These are phyloP conservation scores for Lepidurus couesii DNA, from an alignment of 1,140 invertebrate genomes.

Conservation along the genomic window DNA sequence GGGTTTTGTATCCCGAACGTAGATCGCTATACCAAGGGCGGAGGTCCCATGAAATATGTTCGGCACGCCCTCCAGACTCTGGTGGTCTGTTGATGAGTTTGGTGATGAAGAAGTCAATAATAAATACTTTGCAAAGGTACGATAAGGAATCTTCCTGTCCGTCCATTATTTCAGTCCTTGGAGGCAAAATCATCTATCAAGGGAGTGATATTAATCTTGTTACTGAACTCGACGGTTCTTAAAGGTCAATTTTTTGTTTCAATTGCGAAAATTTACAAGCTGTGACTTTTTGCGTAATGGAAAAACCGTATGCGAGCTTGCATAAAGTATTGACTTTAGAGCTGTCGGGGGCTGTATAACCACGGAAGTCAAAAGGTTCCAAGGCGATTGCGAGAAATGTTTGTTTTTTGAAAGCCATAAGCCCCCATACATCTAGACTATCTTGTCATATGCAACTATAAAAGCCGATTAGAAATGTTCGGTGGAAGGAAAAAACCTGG, in stretches of 20 bases:
- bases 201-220: background rate
- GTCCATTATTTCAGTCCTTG: background rate
- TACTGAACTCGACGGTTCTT: background rate
- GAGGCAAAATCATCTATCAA: background rate
- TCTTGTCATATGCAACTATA: conserved; percentile 8
- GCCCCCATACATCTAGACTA: conserved; percentile 6
- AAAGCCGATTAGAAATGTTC: background rate
- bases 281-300: background rate
- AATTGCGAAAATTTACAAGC: background rate
- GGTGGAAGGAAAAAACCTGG: background rate
- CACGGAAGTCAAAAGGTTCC: background rate
- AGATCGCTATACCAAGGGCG: background rate
- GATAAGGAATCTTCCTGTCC: background rate
- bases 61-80: background rate
- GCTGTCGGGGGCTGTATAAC: background rate
- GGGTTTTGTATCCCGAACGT: background rate
- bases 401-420: conserved; percentile 5
- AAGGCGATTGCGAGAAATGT: background rate
- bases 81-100: conserved; percentile 15
- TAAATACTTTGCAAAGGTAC: background rate
- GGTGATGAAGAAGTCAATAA: conserved; percentile 22
- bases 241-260: background rate
- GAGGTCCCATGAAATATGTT: conserved; percentile 11
- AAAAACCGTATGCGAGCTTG: background rate
- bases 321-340: conserved; percentile 16